Base-by-base conservation (phyloP, 2,113 vertebrate genomes). In the Eulemur macaco region DNA sequence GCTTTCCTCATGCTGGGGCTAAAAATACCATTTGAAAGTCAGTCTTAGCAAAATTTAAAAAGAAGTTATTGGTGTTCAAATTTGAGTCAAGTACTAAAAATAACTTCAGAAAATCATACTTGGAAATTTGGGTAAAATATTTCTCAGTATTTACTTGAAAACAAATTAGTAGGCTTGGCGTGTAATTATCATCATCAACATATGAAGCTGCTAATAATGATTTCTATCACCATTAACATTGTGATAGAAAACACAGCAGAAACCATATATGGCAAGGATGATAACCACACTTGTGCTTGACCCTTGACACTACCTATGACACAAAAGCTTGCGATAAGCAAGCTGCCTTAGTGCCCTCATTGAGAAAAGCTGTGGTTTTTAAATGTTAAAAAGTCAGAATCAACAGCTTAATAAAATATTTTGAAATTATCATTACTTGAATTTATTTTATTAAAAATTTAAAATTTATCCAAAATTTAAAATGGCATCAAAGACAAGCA, bases 41-140 rank as follows among this genome's bases (percentile, higher is more conserved):
- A 92, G 15, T 86, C 6, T 80, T 52, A 54, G 39, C 27, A 83
- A 96, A 52, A 86, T 77, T 85, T 60, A 64, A 76, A 63, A 73
- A 74, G 25, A 37, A 52, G 34, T 45, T 84, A 69, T 3, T 77
- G 18, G n/a, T 34, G 23, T 8, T 83, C n/a, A 68, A 86, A 93
- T 96, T 86, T 88, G 34, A 95, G n/a, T 81, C 0, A 83, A 68
- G 63, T 78, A 86, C 21, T 34, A 58, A 81, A 94, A 93, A 60
- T 29, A 80, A 69, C 9, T 37, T 80, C 52, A 80, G 47, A 86
- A 91, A 95, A 91, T 80, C 42, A 91, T 25, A 78, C 52, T 86
- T 3, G 14, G 92, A 18, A 74, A 73, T 89, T 82, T 8, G 39
- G 25, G 47, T 37, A 95, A 87, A 90, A 85, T 85, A 66, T 21